Conservation (phyloP, 1,140 invertebrate genomes). For the Apis cerana region DNA sequence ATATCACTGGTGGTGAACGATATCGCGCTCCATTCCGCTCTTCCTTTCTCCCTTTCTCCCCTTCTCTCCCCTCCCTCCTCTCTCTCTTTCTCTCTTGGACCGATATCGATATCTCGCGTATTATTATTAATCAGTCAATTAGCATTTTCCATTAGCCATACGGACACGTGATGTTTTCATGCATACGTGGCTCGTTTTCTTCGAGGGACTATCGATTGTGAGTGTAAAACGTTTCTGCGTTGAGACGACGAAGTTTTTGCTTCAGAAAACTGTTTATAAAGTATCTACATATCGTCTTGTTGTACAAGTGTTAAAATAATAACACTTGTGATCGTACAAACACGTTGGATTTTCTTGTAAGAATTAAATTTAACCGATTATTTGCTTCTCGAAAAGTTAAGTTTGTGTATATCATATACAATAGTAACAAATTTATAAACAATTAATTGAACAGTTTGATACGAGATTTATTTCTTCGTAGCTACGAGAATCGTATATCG, state of each 20-base stretch:
- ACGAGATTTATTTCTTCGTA: no score
- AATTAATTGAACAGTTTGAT: no score
- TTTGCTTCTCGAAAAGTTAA: no score
- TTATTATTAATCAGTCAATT: constrained; percentile 66
- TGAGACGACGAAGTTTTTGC: no score
- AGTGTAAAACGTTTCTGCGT: not conserved
- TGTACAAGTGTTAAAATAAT: no score
- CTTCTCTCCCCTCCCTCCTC: constrained; percentile 39
- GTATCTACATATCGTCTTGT: no score
- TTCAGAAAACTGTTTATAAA: not conserved
- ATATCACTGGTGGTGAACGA: constrained; percentile 1
- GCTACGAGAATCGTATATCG: no score
- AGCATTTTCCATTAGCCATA: constrained; percentile 48
- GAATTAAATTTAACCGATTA: no score
- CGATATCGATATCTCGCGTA: constrained; percentile 34
- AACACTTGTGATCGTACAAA: no score
- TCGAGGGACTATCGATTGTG: not conserved
- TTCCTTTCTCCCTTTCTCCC: constrained; percentile 43
- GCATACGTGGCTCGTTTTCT: not conserved
- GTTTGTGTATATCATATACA: no score
- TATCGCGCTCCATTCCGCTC: constrained; percentile 34
- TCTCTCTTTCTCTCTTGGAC: constrained; percentile 21
- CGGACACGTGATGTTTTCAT: constrained; percentile 5
- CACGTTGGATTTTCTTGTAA: no score
- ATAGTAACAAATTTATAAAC: no score